Evolutionary conservation across 2,113 vertebrate genomes (phyloP), one percentile per base, ranked within the genome.

Genomic region (Sciurus niger): DNA sequence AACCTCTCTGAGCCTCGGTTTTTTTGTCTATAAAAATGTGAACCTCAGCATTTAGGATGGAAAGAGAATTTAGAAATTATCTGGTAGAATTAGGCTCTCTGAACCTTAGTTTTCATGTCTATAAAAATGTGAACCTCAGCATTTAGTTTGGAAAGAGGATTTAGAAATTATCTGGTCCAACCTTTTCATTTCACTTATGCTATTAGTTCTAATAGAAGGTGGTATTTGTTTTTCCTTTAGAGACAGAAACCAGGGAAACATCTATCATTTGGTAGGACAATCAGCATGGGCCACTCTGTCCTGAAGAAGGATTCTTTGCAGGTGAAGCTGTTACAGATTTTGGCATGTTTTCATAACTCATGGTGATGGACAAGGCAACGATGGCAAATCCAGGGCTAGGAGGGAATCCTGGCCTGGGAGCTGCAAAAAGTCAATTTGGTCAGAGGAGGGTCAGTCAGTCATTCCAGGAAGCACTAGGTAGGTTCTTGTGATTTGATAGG

Each of bases 31-130:
- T n/a, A 76, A 84, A 80, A 88, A 67, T 63, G 6, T 58, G 37
- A 92, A 92, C 13, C 8, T 9, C 18, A 37, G 51, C 46, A 85
- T 48, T 84, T 88, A 87, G 60, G 46, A n/a, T 48, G 72, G 80
- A 83, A 74, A 20, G 32, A 87, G 6, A 70, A 65, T 84, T 97
- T 92, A 84, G 60, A 79, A 77, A 53, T 86, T 78, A 70, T n/a
- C 22, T 84, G 12, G 25, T 18, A 80, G 34, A 60, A 3, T 30
- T 20, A 70, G 18, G 32, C 6, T 83, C 55, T 67, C 76, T 48
- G 34, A 95, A 13, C 20, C 40, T 88, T 34, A 20, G 48, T 73
- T 77, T 95, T 88, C 28, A 70, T 40, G 17, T 84, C 40, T 32
- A 8, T n/a, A 76, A 84, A 80, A 88, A 67, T 63, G 6, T 58